Conservation (phyloP, 2,113 vertebrate genomes). For the Micromys minutus region DNA sequence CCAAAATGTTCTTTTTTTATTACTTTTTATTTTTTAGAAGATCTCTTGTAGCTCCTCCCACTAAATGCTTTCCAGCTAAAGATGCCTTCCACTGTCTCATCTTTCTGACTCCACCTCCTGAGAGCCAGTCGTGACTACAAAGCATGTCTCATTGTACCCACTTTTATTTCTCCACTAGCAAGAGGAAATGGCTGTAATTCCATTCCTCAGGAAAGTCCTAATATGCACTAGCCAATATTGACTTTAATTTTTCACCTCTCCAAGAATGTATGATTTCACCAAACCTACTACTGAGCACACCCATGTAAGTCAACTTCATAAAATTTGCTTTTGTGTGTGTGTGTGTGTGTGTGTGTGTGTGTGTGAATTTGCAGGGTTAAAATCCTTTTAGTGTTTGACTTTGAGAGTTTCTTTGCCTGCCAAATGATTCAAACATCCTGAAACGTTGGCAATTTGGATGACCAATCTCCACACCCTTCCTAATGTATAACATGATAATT, state of each 20-base stretch:
- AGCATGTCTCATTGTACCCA: background rate
- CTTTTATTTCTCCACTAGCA: background rate
- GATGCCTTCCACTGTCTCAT: background rate
- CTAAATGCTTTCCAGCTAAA: background rate
- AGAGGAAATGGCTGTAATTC: background rate
- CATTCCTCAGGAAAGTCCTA: background rate
- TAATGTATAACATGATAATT: background rate
- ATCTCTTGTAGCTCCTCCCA: no score
- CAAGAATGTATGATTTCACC: background rate
- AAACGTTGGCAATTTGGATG: background rate
- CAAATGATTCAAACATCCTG: background rate
- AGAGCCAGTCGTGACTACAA: no score
- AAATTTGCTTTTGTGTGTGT: background rate
- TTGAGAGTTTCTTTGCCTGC: background rate
- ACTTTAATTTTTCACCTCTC: constrained; percentile 21
- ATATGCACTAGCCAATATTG: background rate
- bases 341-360: no score
- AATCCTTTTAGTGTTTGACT: background rate
- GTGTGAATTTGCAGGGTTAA: background rate
- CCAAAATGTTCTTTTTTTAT: background rate
- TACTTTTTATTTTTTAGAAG: background rate
- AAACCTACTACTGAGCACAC: background rate
- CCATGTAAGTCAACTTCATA: background rate
- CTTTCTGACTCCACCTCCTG: no score
- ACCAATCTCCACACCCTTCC: background rate